Conservation (phyloP, 2,113 vertebrate genomes). For the Australoheros scitulus region DNA sequence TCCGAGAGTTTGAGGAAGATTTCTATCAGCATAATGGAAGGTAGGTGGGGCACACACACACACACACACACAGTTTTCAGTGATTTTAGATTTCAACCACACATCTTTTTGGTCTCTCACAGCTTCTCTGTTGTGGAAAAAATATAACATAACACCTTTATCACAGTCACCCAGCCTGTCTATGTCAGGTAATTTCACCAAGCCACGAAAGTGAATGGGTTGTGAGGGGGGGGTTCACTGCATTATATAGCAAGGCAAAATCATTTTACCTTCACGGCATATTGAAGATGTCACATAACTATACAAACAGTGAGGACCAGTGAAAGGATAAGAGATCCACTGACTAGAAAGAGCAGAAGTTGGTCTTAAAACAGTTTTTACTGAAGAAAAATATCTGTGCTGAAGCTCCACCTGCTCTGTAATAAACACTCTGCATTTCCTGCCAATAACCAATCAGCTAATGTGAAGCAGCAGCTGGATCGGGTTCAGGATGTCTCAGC, state of each 20-base stretch:
- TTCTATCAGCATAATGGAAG: slow-evolving; percentile 98
- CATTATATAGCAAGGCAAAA: background rate
- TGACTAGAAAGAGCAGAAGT: background rate
- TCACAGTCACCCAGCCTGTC: background rate
- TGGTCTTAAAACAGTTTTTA: background rate
- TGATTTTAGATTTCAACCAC: background rate
- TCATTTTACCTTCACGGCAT: background rate
- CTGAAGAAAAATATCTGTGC: background rate
- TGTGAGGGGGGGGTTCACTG: background rate
- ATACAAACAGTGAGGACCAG: background rate
- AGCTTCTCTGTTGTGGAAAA: background rate
- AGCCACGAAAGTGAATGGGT: background rate
- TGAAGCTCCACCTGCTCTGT: background rate
- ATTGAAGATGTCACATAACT: background rate
- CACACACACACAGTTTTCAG: background rate
- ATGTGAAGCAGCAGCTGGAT: background rate
- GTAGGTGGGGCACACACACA: slow-evolving; percentile 72
- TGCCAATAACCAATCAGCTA: background rate
- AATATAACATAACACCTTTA: no score
- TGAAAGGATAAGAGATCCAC: background rate
- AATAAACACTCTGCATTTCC: background rate
- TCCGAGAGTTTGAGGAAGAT: slow-evolving; percentile 93
- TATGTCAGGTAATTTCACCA: background rate
- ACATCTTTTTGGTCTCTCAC: background rate
- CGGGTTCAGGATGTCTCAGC: background rate